Base-by-base conservation (phyloP, 2,797 vertebrate species). In the Malurus leucopterus region DNA sequence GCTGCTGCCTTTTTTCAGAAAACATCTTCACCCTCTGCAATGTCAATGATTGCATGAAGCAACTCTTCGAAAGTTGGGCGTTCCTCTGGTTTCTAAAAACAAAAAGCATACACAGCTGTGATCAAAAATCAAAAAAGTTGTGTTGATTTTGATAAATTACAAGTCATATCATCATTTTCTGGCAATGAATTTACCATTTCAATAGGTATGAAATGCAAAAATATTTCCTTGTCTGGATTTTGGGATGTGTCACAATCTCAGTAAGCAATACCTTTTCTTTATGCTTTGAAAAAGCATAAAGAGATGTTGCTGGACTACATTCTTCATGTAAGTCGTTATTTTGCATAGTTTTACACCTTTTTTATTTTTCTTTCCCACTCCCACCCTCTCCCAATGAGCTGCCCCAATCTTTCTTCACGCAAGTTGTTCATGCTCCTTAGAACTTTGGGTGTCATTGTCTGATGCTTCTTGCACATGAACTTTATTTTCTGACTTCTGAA, bases 41-140 rank as follows among this genome's bases (percentile, higher is more conserved):
- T 94, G 8, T 98, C 96, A 14, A 97, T 95, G 82, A 99, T 99
- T 49, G 91, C 94, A 16, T 44, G 58, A 71, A 97, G 95, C 84
- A 99, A 75, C 38, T 98, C 95, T 58, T 96, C 96, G 89, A 99
- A 99, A 5, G 97, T 95, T 0, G 98, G 98, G 6, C 99, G 98
- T 46, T 96, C 97, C 36, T 99, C 98, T 8, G 98, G 97, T 93
- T 96, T 99, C 99, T 99, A 44, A 50, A 94, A 93, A 75, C 15
- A 86, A 70, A 76, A 79, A 81, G 12, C 21, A 77, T 4, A 7
- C 14, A 68, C 10, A 82, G 41, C 51, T 65, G 54, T 58, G 51
- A 92, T 64, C 41, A 68, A 24, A 68, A 68, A 62, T 46, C 49
- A 58, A 17, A 26, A 46, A 43, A 41, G 12, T 40, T 83, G 9